These are phyloP conservation scores for Drosophila truncata DNA, from an alignment of 1,140 invertebrate species.

Conservation along the genomic window DNA sequence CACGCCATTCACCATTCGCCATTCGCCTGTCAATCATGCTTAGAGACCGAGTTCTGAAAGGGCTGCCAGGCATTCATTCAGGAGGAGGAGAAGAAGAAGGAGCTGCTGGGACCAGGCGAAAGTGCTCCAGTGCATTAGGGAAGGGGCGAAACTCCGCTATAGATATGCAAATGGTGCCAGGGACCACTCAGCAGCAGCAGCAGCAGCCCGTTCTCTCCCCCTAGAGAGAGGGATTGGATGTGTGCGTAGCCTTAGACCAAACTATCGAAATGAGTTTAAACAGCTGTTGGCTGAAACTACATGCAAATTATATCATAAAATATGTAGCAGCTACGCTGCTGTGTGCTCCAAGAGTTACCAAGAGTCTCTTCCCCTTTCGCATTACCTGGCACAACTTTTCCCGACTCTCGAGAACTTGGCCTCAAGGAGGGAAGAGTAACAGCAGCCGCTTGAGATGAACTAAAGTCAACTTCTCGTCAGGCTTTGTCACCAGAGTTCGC, in stretches of 20 bases:
- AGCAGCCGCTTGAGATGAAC: slow-evolving; percentile 2
- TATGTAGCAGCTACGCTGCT: slow-evolving; percentile 35
- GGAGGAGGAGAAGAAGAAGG: not conserved
- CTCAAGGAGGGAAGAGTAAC: not conserved
- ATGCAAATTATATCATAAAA: slow-evolving; percentile 79
- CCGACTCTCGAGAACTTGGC: slow-evolving; percentile 11
- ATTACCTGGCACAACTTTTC: slow-evolving; percentile 38
- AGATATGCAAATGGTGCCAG: slow-evolving; percentile 67
- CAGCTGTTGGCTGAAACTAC: slow-evolving; percentile 65
- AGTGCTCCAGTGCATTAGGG: slow-evolving; percentile 27
- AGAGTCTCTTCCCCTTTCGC: not conserved
- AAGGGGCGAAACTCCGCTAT: not conserved
- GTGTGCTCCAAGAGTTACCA: slow-evolving; percentile 10
- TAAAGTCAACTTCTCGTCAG: slow-evolving; percentile 17
- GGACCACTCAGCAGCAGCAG: slow-evolving; percentile 44
- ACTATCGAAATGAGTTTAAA: slow-evolving; percentile 62
- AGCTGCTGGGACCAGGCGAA: not conserved
- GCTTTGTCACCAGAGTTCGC: slow-evolving; percentile 16
- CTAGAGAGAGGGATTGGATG: not conserved
- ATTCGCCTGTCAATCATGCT: slow-evolving; percentile 74
- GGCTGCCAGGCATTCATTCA: slow-evolving; percentile 10
- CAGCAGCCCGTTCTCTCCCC: slow-evolving; percentile 9
- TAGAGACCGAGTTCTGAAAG: slow-evolving; percentile 37
- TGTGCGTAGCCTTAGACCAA: slow-evolving; percentile 12
- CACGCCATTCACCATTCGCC: slow-evolving; percentile 49